These are phyloP conservation scores for Hydractinia symbiolongicarpus DNA, from an alignment of 30 jellyfish, hydroid and myxozoan genomes.

Conservation along the genomic window DNA sequence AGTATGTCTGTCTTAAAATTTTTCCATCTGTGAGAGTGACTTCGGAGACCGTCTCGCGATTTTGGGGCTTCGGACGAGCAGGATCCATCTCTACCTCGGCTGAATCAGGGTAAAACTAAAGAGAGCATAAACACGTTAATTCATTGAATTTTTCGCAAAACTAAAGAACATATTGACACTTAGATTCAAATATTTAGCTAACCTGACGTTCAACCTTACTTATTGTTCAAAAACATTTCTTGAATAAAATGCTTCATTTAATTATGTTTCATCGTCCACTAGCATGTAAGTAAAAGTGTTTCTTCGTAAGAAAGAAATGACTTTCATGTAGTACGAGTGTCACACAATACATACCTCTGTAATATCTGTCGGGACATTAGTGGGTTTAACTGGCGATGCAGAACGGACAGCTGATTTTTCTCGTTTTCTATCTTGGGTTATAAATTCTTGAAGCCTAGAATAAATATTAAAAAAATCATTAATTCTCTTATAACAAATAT, in stretches of 20 bases:
- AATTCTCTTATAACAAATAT: too few relatives aligned
- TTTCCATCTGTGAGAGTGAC: conserved; percentile 65
- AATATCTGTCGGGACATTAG: conserved; percentile 39
- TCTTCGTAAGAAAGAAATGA: too few relatives aligned
- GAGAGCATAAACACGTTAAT: neutral
- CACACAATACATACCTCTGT: conserved; percentile 42
- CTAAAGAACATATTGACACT: too few relatives aligned
- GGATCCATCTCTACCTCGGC: conserved; percentile 28
- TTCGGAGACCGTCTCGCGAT: conserved; percentile 61
- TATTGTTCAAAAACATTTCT: too few relatives aligned
- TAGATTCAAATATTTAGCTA: too few relatives aligned
- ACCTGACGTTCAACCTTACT: too few relatives aligned
- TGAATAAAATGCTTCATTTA: too few relatives aligned
- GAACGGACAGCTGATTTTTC: conserved; percentile 53
- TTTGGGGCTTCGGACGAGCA: conserved; percentile 14
- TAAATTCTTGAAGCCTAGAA: conserved; percentile 67
- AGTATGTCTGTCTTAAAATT: conserved; percentile 64
- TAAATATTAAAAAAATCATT: neutral
- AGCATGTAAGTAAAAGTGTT: too few relatives aligned
- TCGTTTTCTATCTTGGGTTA: conserved; percentile 70
- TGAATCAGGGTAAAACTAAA: conserved; percentile 52
- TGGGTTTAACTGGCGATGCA: conserved; percentile 54
- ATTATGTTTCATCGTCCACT: too few relatives aligned
- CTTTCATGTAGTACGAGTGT: too few relatives aligned
- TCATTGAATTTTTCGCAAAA: neutral